Conservation (phyloP, 1,140 invertebrate genomes). For the Frieseomelitta varia region DNA sequence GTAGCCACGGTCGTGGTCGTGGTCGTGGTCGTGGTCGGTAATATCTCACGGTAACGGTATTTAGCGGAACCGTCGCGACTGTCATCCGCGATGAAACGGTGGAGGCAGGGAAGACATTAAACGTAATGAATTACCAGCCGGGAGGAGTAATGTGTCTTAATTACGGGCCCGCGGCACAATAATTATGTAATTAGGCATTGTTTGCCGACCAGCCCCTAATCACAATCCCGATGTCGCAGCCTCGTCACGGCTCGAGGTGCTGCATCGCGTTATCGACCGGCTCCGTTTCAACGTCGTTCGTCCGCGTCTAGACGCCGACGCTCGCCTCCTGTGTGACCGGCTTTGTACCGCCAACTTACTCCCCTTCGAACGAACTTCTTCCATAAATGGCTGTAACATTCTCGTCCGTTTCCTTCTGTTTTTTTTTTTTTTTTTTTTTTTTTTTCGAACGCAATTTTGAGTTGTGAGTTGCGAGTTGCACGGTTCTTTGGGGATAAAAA, state of each 20-base stretch:
- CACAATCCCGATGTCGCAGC: constrained; percentile 76
- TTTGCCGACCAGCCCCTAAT: constrained; percentile 79
- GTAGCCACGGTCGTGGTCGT: constrained; percentile 10
- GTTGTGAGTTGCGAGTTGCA: not conserved
- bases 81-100: constrained; percentile 78
- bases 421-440: not conserved
- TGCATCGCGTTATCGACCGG: constrained; percentile 69
- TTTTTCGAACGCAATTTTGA: not conserved
- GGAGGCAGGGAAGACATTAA: constrained; percentile 79
- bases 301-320: constrained; percentile 52
- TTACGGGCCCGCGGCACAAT: constrained; percentile 79
- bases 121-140: constrained; percentile 80
- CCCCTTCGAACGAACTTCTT: not conserved
- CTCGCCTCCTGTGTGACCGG: constrained; percentile 6
- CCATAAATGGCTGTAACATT: not conserved
- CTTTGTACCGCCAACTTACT: not conserved
- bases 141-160: constrained; percentile 80
- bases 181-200: constrained; percentile 82
- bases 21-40: constrained; percentile 55
- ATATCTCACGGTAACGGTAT: constrained; percentile 80
- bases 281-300: constrained; percentile 58
- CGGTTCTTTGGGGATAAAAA: not conserved
- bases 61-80: constrained; percentile 75
- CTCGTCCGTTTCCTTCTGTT: no score
- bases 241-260: constrained; percentile 71